Percentiles rank a stretch among this genome's conserved stretches.
Evolutionary conservation across 35 echinoderm and acorn worm genomes (phyloP).

Genomic region (Apostichopus japonicus): DNA sequence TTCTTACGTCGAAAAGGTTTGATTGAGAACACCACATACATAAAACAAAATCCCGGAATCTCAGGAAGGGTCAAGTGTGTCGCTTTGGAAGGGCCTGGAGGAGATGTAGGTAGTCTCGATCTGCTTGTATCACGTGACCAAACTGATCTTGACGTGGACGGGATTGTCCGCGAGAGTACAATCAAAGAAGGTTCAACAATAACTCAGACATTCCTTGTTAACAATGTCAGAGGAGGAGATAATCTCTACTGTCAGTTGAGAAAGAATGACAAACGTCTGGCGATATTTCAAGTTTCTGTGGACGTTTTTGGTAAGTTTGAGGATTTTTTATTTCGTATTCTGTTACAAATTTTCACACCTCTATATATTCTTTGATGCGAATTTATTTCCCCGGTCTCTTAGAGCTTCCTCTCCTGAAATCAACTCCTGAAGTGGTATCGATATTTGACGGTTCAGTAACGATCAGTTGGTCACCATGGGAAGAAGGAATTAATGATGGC

Average conservation of each 20-base stretch:
- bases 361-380: too few species aligned
- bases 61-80: slow-evolving; percentile 2
- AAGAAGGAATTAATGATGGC: not conserved
- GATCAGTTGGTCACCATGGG: not conserved
- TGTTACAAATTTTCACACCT: too few species aligned
- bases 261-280: not conserved
- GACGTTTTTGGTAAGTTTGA: slow-evolving; percentile 1
- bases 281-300: not conserved
- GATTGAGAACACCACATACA: not conserved
- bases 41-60: not conserved
- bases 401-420: not conserved
- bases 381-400: not conserved
- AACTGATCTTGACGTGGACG: not conserved
- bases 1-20: not conserved
- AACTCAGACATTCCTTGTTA: not conserved
- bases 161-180: not conserved
- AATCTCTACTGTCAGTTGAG: not conserved
- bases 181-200: not conserved
- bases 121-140: not conserved
- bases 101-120: not conserved
- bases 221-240: not conserved
- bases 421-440: not conserved
- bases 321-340: too few species aligned
- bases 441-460: not conserved
- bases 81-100: slow-evolving; percentile 1